phyloP scores from a whole-genome alignment of 2,797 vertebrate species.

The Gorsachius magnificus region DNA sequence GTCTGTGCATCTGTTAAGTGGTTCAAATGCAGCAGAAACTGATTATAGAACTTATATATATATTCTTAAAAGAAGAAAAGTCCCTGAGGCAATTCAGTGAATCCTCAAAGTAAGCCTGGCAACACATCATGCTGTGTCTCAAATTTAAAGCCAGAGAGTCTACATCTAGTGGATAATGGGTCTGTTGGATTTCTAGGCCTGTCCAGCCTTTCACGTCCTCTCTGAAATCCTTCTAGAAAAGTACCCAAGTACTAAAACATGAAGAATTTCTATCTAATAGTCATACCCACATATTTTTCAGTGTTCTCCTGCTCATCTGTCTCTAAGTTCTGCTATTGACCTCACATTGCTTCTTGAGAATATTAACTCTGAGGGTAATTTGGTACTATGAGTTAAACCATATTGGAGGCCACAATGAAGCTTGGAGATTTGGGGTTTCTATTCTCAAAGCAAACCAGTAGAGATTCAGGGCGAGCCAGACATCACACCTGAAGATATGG shows the following conservation, averaged over 20 bases:
- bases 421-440: neutral
- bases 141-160: neutral
- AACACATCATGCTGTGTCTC: neutral
- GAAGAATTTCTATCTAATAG: neutral
- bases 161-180: neutral
- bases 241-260: neutral
- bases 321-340: neutral
- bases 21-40: constrained; percentile 28
- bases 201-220: neutral
- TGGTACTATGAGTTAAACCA: neutral
- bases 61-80: constrained; percentile 27
- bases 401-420: neutral
- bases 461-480: neutral
- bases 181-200: neutral
- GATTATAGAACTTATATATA: neutral
- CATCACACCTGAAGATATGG: accelerated
- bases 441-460: neutral
- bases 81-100: neutral
- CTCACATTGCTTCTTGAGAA: neutral
- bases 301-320: neutral
- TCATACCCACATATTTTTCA: neutral
- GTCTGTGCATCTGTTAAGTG: constrained; percentile 43
- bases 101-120: neutral
- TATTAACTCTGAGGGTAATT: neutral
- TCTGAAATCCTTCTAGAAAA: neutral